Evolutionary conservation across 2,888 invertebrate species (phyloP).

Genomic region (Mystacides longicornis): DNA sequence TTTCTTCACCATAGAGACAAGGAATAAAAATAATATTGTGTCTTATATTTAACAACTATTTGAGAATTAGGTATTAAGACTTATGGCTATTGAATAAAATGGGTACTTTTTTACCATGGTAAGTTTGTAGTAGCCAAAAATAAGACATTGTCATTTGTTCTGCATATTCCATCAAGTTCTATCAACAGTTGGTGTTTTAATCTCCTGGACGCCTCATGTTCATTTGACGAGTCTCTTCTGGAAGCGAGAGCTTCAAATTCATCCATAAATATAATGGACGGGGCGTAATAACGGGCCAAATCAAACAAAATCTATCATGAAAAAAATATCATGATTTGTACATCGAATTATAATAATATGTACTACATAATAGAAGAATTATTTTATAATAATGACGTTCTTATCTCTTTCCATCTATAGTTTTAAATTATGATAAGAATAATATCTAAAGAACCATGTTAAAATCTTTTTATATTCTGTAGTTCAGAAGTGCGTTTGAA

Average conservation of each 20-base stretch:
- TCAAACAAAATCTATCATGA: conserved; percentile 85
- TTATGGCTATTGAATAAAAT: too few relatives aligned
- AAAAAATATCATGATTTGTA: too few relatives aligned
- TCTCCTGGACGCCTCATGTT: conserved; percentile 80
- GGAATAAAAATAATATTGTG: too few relatives aligned
- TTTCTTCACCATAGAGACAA: not conserved
- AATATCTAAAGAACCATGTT: too few relatives aligned
- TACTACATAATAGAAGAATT: not conserved
- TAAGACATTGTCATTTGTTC: conserved; percentile 59
- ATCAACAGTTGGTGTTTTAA: conserved; percentile 85
- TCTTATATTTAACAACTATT: not conserved
- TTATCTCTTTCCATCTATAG: too few relatives aligned
- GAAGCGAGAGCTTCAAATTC: conserved; percentile 84
- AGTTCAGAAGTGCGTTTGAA: too few relatives aligned
- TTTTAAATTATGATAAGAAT: too few relatives aligned
- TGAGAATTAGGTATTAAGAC: too few relatives aligned
- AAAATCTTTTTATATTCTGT: too few relatives aligned
- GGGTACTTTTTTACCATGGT: conserved; percentile 81
- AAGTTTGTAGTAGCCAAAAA: conserved; percentile 83
- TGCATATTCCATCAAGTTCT: conserved; percentile 73
- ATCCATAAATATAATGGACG: conserved; percentile 88
- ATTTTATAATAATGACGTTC: too few relatives aligned
- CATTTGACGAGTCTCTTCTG: conserved; percentile 52
- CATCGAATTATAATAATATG: not conserved
- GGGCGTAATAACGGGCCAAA: conserved; percentile 75